A percentile compares a stretch with the other conserved stretches of the same genome.
Evolutionary conservation across 2,797 vertebrate genomes (phyloP).

Genomic region (Mus minutoides): DNA sequence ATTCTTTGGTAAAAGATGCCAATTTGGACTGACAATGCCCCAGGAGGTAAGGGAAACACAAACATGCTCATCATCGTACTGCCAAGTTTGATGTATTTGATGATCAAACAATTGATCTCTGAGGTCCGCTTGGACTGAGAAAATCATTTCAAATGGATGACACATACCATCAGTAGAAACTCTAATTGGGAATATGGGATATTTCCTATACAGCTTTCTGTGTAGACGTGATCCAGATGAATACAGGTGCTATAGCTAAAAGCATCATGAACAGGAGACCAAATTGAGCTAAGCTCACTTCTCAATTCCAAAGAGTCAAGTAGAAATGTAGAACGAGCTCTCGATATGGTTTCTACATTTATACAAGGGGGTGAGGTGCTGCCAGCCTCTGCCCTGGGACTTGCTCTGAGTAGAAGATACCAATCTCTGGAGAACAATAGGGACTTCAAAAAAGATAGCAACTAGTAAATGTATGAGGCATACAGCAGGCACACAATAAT

Average conservation of each 20-base stretch:
- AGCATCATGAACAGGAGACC: background rate
- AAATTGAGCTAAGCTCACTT: accelerated
- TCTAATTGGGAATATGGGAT: background rate
- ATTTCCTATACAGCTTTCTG: background rate
- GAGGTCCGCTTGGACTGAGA: background rate
- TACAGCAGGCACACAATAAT: background rate
- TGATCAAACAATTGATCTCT: background rate
- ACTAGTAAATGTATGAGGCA: background rate
- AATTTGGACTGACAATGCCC: background rate
- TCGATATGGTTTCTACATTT: background rate
- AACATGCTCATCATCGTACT: background rate
- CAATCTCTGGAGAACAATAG: background rate
- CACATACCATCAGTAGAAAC: background rate
- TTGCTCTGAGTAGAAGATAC: background rate
- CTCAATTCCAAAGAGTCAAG: background rate
- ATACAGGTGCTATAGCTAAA: background rate
- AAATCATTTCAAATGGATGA: constrained; percentile 1
- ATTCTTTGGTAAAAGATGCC: background rate
- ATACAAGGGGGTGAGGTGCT: background rate
- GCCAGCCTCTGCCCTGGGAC: background rate
- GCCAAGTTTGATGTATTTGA: background rate
- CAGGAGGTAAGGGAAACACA: background rate
- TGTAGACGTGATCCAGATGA: background rate
- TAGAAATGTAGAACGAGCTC: background rate
- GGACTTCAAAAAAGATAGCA: background rate